Evolutionary conservation across 2,113 vertebrate species (phyloP), one percentile per base, ranked within the genome.

Genomic region (Odobenus rosmarus): DNA sequence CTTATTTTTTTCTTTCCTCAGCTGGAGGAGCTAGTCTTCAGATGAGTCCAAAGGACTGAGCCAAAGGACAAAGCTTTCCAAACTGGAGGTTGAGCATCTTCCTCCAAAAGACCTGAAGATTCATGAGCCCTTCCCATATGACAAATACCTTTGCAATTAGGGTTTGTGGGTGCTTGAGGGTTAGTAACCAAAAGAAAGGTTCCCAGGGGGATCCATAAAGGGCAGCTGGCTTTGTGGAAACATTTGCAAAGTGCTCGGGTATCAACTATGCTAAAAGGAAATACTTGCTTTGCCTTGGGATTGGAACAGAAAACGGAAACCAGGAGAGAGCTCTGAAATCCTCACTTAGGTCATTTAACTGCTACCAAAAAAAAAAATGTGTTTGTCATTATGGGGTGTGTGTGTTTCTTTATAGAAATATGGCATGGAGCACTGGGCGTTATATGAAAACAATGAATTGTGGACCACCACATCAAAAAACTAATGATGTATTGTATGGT

Each of bases 191-290:
- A 87, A 96, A 94, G 83, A 96, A 96, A 80, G 46, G 74, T 94
- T 96, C 90, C 97, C 94, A 36, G 51, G 51, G 96, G 74, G 89
- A 83, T 46, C 49, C 82, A 19, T n/a, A 71, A 96, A 89, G 72
- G 59, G 83, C 87, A 96, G 97, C 92, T 96, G 96, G 74, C 87
- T 82, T 96, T 96, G 92, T 92, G 90, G 96, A 97, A 96, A 95
- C 95, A 81, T 96, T 96, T 81, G 80, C 46, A 0, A 88, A 96
- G 84, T 55, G 84, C 62, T 84, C 72, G 62, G 96, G 53, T 71
- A 42, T 95, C 83, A 39, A 49, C 87, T 71, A 42, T 24, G 87
- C 90, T 83, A 46, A 97, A 84, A 96, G 92, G 88, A 96, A 97
- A 98, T 88, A 97, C 92, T 97, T 92, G 87, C 90, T 94, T 84